Evolutionary conservation across 2,888 invertebrate genomes (phyloP).

Genomic region (Petrophora chlorosata): DNA sequence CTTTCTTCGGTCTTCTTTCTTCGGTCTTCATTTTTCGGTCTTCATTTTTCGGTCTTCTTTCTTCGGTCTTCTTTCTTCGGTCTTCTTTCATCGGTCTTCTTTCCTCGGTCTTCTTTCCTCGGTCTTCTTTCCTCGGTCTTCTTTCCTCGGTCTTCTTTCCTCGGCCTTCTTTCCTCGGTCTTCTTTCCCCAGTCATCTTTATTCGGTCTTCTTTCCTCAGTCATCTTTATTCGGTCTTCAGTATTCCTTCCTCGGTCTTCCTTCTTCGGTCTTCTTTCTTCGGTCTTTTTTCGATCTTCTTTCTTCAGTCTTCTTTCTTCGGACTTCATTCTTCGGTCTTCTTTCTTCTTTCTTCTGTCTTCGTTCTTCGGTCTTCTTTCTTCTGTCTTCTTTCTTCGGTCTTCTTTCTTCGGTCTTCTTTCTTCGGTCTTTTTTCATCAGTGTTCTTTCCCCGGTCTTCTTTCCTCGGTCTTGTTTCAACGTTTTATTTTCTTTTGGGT

Average conservation of each 20-base stretch:
- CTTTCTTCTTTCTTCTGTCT: constrained; percentile 20
- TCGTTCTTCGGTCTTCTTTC: constrained; percentile 8
- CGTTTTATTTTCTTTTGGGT: too few relatives aligned
- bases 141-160: constrained; percentile 14
- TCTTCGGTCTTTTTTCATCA: too few relatives aligned
- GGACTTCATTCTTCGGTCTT: constrained; percentile 7
- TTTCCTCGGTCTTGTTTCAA: too few relatives aligned
- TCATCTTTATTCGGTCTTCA: constrained; percentile 3
- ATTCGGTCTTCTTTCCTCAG: constrained; percentile 12
- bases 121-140: background rate
- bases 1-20: constrained; percentile 1
- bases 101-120: constrained; percentile 12
- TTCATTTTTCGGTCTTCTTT: constrained; percentile 3
- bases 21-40: constrained; percentile 4
- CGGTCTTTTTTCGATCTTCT: constrained; percentile 10
- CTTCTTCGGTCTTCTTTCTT: background rate
- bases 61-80: constrained; percentile 6
- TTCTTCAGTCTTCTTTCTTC: constrained; percentile 11
- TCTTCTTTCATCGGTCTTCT: constrained; percentile 16
- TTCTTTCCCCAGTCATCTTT: too few relatives aligned
- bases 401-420: background rate
- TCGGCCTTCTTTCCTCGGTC: constrained; percentile 23
- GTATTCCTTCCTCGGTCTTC: constrained; percentile 21
- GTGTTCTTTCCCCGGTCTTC: too few relatives aligned
- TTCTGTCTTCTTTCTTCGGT: background rate